Evolutionary conservation across 2,797 vertebrate genomes (phyloP).

Genomic region (Pterois miles): DNA sequence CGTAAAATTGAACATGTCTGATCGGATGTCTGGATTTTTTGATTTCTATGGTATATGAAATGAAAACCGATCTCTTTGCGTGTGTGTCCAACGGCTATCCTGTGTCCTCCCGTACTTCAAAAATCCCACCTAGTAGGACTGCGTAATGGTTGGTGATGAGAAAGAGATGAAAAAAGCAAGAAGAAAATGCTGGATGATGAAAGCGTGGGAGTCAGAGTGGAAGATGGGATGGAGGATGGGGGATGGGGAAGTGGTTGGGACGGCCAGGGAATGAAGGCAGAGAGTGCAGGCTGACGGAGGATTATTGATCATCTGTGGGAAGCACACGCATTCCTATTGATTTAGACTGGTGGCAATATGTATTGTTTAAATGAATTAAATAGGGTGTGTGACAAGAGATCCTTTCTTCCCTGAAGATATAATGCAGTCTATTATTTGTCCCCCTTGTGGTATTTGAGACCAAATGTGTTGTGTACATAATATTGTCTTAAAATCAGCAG

Average conservation of each 20-base stretch:
- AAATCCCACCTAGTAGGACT: constrained; percentile 26
- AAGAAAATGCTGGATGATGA: constrained; percentile 63
- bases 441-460: not conserved
- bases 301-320: constrained; percentile 61
- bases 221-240: constrained; percentile 37
- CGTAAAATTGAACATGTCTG: not conserved
- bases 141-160: constrained; percentile 42
- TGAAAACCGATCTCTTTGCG: not conserved
- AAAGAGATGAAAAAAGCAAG: constrained; percentile 52
- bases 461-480: not conserved
- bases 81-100: not conserved
- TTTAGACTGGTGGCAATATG: constrained; percentile 33
- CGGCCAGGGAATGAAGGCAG: constrained; percentile 31
- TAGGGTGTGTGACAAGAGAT: constrained; percentile 16
- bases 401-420: constrained; percentile 8
- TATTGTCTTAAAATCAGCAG: not conserved
- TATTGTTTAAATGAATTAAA: constrained; percentile 35
- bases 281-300: constrained; percentile 23
- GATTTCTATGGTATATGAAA: not conserved
- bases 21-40: not conserved
- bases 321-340: constrained; percentile 39
- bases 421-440: not conserved
- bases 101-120: not conserved
- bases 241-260: constrained; percentile 41
- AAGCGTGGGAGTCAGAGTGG: constrained; percentile 59